Evolutionary conservation across 2,888 invertebrate genomes (phyloP).

Genomic region (Amiota communis): DNA sequence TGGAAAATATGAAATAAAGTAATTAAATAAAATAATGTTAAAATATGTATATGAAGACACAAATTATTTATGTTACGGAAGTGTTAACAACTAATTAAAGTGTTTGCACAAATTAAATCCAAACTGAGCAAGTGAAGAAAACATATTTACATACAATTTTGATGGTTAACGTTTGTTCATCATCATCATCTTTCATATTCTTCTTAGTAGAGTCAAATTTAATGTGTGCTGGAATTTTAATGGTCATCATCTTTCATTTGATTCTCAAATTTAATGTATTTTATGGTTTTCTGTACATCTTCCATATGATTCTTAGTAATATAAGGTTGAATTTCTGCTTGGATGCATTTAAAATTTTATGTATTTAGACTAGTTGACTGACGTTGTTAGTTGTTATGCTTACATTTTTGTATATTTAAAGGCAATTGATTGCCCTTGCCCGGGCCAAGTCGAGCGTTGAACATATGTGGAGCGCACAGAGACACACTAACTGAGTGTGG

Average conservation of each 20-base stretch:
- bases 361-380: conserved; percentile 37
- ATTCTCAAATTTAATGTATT: too few species aligned
- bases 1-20: background rate
- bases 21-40: conserved; percentile 34
- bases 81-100: conserved; percentile 62
- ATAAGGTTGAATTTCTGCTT: conserved; percentile 56
- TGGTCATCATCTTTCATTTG: too few species aligned
- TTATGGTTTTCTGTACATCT: too few species aligned
- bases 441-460: conserved; percentile 62
- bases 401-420: conserved; percentile 1
- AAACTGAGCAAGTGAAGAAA: background rate
- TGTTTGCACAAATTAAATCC: conserved; percentile 47
- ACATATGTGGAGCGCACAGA: background rate
- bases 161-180: too few species aligned
- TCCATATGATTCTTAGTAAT: background rate
- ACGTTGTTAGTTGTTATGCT: background rate
- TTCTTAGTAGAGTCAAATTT: too few species aligned
- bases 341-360: conserved; percentile 53
- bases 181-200: too few species aligned
- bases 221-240: too few species aligned
- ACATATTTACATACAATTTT: too few species aligned
- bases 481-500: conserved; percentile 5
- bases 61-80: conserved; percentile 60
- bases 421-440: conserved; percentile 65
- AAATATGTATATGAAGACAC: conserved; percentile 22